These are phyloP conservation scores for Anticlea derivata DNA, from an alignment of 2,888 invertebrate species.

Conservation along the genomic window DNA sequence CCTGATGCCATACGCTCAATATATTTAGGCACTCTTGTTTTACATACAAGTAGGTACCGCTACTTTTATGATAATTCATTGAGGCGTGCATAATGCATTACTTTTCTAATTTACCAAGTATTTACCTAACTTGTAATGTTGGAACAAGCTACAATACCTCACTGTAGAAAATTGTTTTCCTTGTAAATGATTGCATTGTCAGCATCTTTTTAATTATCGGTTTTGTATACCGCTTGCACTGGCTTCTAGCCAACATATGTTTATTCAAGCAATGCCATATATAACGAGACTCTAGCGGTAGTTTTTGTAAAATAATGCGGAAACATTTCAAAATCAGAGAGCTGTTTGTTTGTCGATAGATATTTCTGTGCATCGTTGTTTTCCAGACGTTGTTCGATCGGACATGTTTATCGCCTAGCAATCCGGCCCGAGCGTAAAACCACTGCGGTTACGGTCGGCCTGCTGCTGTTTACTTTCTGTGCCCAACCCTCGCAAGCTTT, in stretches of 20 bases:
- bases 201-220: constrained; percentile 17
- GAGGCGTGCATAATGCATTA: constrained; percentile 40
- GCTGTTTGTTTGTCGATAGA: constrained; percentile 59
- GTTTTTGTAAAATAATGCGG: constrained; percentile 31
- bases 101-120: constrained; percentile 8
- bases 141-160: not conserved
- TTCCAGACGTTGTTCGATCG: constrained; percentile 53
- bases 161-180: not conserved
- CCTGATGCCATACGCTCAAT: constrained; percentile 41
- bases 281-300: constrained; percentile 27
- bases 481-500: constrained; percentile 33
- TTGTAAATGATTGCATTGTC: not conserved
- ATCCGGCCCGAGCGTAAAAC: constrained; percentile 65
- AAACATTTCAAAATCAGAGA: constrained; percentile 40
- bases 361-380: constrained; percentile 68
- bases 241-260: constrained; percentile 53
- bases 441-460: constrained; percentile 55
- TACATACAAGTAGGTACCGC: constrained; percentile 36
- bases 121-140: not conserved
- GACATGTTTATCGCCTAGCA: constrained; percentile 72
- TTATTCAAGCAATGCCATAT: constrained; percentile 35
- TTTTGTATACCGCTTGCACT: constrained; percentile 44
- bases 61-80: constrained; percentile 52
- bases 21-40: constrained; percentile 41
- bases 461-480: constrained; percentile 57